A percentile compares a stretch with the other conserved stretches of the same genome.
Conservation (phyloP, 2,113 vertebrate species). For the Solea solea region DNA sequence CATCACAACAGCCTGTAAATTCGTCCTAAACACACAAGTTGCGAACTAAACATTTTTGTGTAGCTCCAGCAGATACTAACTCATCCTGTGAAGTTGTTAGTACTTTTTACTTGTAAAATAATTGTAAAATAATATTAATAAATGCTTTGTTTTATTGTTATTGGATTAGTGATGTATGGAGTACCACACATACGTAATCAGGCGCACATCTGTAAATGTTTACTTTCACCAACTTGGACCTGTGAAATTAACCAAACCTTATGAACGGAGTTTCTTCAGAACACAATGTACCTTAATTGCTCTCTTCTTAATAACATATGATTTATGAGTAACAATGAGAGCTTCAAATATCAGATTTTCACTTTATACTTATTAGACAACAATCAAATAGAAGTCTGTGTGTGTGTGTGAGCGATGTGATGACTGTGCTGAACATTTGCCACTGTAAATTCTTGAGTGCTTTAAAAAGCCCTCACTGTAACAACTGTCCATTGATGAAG, state of each 20-base stretch:
- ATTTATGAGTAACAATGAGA: too few relatives aligned
- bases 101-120: background rate
- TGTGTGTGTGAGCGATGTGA: background rate
- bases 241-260: background rate
- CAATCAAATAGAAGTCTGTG: too few relatives aligned
- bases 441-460: background rate
- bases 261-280: background rate
- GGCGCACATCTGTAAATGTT: too few relatives aligned
- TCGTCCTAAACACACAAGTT: background rate
- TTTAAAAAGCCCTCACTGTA: background rate
- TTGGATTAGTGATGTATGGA: too few relatives aligned
- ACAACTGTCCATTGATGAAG: background rate
- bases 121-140: too few relatives aligned
- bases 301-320: background rate
- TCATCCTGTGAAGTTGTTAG: background rate
- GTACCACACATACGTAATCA: too few relatives aligned
- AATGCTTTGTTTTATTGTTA: too few relatives aligned
- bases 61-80: background rate
- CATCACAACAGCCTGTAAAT: background rate
- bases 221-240: too few relatives aligned
- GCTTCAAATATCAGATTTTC: background rate
- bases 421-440: background rate
- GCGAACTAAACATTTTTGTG: background rate
- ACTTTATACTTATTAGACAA: background rate
- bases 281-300: background rate